Evolutionary conservation across 1,140 invertebrate species (phyloP).

Genomic region (Lethrus apterus): DNA sequence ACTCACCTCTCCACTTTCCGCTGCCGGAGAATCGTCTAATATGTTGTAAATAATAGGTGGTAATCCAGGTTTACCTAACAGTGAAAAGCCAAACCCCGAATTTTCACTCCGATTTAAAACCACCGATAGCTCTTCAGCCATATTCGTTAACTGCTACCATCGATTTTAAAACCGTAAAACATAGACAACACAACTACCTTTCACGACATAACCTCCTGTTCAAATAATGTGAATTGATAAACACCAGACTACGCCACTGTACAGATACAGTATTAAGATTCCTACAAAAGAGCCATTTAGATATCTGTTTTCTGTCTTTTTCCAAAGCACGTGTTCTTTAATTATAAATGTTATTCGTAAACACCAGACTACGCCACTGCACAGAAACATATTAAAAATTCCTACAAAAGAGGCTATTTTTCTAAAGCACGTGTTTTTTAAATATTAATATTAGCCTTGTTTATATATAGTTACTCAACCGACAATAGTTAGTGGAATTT

Average conservation of each 20-base stretch:
- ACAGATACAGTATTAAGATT: no score
- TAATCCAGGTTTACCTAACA: slow-evolving; percentile 77
- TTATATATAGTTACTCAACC: no score
- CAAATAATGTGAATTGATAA: slow-evolving; percentile 16
- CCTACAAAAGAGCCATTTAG: no score
- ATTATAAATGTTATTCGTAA: no score
- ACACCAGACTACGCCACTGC: slow-evolving; percentile 22
- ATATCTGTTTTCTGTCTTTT: no score
- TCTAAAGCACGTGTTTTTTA: no score
- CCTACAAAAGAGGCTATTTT: no score
- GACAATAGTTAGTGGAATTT: no score
- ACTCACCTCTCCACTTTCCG: slow-evolving; percentile 80
- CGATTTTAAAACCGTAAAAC: slow-evolving; percentile 31
- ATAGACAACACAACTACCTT: slow-evolving; percentile 26
- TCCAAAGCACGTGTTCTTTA: no score
- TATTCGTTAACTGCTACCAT: slow-evolving; percentile 49
- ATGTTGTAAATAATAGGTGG: slow-evolving; percentile 89
- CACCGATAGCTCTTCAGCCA: slow-evolving; percentile 81
- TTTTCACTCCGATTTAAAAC: slow-evolving; percentile 74
- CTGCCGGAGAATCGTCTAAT: slow-evolving; percentile 83
- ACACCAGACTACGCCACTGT: slow-evolving; percentile 22
- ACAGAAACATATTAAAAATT: no score
- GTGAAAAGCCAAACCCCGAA: slow-evolving; percentile 80
- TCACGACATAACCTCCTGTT: slow-evolving; percentile 36
- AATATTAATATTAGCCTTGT: no score